A percentile compares a stretch with the other conserved stretches of the same genome.
Evolutionary conservation across 2,888 invertebrate species (phyloP).

Genomic region (Fragum sueziense): DNA sequence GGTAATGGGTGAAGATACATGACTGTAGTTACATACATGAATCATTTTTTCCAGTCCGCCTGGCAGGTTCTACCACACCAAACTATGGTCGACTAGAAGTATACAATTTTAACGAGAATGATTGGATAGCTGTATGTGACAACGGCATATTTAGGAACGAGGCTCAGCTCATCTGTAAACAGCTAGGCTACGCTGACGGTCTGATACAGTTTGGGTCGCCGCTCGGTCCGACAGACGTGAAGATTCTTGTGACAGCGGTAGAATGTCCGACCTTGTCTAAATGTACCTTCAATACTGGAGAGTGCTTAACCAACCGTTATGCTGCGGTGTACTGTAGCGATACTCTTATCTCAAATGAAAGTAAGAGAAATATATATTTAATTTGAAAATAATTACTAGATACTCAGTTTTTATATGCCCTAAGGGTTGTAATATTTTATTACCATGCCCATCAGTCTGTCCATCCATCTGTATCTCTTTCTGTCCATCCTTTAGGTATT

Average conservation of each 20-base stretch:
- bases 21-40: not conserved
- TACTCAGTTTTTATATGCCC: too few species aligned
- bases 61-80: constrained; percentile 45
- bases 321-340: constrained; percentile 52
- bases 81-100: constrained; percentile 63
- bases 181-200: constrained; percentile 62
- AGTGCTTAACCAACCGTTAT: constrained; percentile 38
- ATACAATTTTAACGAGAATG: constrained; percentile 31
- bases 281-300: constrained; percentile 47
- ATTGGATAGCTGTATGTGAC: constrained; percentile 57
- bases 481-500: too few species aligned
- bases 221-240: constrained; percentile 32
- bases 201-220: constrained; percentile 48
- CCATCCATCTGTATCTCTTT: too few species aligned
- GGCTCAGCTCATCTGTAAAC: constrained; percentile 62
- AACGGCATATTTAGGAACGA: constrained; percentile 57
- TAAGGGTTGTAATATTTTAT: too few species aligned
- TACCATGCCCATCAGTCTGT: too few species aligned
- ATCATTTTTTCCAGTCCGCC: constrained; percentile 47
- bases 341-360: constrained; percentile 33
- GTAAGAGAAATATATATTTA: too few species aligned
- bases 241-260: constrained; percentile 34
- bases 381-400: too few species aligned
- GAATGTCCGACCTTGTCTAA: constrained; percentile 29
- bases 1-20: too few species aligned